These are phyloP conservation scores for Hestina assimilis DNA, from an alignment of 1,140 invertebrate genomes.

Conservation along the genomic window DNA sequence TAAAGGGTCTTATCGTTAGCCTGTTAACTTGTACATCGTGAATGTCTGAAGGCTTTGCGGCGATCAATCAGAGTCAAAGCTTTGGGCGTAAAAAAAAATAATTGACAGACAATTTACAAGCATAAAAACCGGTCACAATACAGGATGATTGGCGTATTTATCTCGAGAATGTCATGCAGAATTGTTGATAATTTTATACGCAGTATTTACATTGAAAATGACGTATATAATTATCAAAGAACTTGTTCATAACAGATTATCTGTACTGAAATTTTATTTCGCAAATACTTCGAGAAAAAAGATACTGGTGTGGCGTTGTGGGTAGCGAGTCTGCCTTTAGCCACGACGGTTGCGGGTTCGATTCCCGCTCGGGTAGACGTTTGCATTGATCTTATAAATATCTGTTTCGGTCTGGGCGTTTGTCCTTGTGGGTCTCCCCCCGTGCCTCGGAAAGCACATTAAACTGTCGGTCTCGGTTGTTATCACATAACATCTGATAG, in stretches of 20 bases:
- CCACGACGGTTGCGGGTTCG: too few relatives aligned
- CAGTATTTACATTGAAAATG: not conserved
- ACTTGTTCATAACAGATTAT: not conserved
- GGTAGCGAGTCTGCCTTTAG: too few relatives aligned
- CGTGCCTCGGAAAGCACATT: too few relatives aligned
- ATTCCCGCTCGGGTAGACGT: too few relatives aligned
- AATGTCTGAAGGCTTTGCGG: constrained; percentile 4
- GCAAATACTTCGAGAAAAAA: not conserved
- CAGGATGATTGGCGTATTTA: not conserved
- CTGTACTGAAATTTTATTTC: too few relatives aligned
- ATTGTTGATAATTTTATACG: not conserved
- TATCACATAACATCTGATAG: too few relatives aligned
- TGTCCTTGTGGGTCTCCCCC: too few relatives aligned
- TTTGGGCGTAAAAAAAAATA: not conserved
- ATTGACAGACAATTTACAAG: constrained; percentile 2
- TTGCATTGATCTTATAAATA: too few relatives aligned
- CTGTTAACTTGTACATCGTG: not conserved
- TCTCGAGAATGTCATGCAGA: not conserved
- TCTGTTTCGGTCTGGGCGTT: too few relatives aligned
- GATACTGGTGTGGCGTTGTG: too few relatives aligned
- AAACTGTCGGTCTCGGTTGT: too few relatives aligned
- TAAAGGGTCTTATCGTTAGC: not conserved
- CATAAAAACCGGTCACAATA: not conserved
- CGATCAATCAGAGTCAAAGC: constrained; percentile 8
- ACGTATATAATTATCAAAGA: not conserved